phyloP scores from a whole-genome alignment of 2,797 vertebrate species.

The Chrysocyon brachyurus region DNA sequence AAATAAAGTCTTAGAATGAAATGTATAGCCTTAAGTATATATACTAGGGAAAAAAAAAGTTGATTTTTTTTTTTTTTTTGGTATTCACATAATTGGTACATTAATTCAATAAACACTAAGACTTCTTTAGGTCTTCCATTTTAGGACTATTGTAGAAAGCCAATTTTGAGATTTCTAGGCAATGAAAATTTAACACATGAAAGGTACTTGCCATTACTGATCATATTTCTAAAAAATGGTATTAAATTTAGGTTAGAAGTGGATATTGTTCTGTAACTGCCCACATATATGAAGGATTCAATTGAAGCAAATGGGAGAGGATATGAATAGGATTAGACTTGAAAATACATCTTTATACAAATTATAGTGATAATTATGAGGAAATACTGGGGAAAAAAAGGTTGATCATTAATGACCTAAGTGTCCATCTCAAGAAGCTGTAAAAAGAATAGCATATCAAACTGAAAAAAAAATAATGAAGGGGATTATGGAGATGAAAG shows the following conservation, averaged over 20 bases:
- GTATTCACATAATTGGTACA: too few relatives aligned
- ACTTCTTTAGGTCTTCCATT: conserved; percentile 22
- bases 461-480: neutral
- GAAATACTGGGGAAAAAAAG: neutral
- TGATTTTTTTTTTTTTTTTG: too few relatives aligned
- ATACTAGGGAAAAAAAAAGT: neutral
- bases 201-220: conserved; percentile 30
- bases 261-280: neutral
- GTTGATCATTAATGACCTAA: neutral
- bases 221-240: conserved; percentile 16
- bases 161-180: neutral
- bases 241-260: conserved; percentile 39
- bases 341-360: neutral
- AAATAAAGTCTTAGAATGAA: conserved; percentile 49
- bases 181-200: conserved; percentile 57
- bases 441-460: neutral
- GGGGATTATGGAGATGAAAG: neutral
- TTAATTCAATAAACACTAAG: neutral
- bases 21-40: neutral
- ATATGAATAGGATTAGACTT: neutral
- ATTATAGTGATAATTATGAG: neutral
- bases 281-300: neutral
- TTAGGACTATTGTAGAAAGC: conserved; percentile 9
- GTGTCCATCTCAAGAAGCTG: neutral
- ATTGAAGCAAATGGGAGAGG: neutral